Base-by-base conservation (phyloP, 2,888 invertebrate species). In the Drosophila birchii region DNA sequence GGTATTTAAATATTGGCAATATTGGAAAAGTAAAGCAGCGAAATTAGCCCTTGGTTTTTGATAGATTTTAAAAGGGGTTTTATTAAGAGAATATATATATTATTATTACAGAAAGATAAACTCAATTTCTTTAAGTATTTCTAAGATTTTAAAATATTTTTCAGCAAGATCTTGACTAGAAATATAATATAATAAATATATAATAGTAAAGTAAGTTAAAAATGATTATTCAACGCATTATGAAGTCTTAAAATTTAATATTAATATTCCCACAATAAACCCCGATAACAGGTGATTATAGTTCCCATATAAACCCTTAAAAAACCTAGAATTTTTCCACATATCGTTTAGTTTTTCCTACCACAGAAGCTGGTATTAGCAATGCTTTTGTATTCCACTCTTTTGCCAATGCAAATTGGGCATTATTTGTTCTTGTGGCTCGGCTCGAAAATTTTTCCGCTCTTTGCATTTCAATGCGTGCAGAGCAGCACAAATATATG, bases 351-450 rank as follows among this genome's bases (percentile, higher is more conserved):
- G 66, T 78, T 77, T 89, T 72, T 75, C 57, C 72, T 69, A 74
- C 34, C 51, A 36, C 75, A 75, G 72, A 80, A 67, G 81, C 76
- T 57, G 51, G 67, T 58, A 62, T 73, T 79, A 62, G 69, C 71
- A 53, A 54, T 34, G 70, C 60, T 55, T 72, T 60, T 44, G 55
- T 55, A 66, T 76, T 76, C 53, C 47, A 41, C 59, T 60, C 54
- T 77, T 72, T 85, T 73, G 62, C 63, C 89, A 80, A 84, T 89
- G 84, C 88, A 85, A 85, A 85, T 85, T 89, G 88, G 84, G 84
- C 80, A 88, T 84, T 84, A 84, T 85, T 85, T 85, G 84, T 89
- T 82, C 80, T 80, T 81, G 82, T 75, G 88, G 88, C 86, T 73
- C 80, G 82, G 70, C 76, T 83, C 87, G 76, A 84, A 78, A 82